phyloP scores from a whole-genome alignment of 2,113 vertebrate species.

The Pelmatolapia mariae region DNA sequence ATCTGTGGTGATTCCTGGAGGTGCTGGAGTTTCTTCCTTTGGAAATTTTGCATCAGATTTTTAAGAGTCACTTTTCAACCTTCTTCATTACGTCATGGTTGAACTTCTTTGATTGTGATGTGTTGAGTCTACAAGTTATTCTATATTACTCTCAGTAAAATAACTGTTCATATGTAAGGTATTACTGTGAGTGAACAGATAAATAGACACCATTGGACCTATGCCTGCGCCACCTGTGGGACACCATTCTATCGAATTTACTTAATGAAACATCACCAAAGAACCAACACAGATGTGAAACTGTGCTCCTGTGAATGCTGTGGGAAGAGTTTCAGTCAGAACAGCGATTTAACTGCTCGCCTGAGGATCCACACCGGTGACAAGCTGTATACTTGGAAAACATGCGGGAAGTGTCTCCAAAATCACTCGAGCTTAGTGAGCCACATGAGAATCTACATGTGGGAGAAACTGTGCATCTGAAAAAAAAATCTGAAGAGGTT shows the following conservation, averaged over 20 bases:
- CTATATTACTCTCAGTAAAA: too few relatives aligned
- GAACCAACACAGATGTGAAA: not conserved
- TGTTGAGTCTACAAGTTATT: too few relatives aligned
- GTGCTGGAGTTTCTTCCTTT: too few relatives aligned
- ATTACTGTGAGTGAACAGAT: too few relatives aligned
- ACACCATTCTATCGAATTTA: not conserved
- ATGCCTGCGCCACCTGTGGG: not conserved
- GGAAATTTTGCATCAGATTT: too few relatives aligned
- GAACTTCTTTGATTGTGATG: too few relatives aligned
- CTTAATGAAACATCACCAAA: not conserved
- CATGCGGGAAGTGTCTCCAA: not conserved
- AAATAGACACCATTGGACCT: not conserved
- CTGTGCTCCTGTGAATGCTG: not conserved
- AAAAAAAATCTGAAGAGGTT: not conserved
- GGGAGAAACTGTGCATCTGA: not conserved
- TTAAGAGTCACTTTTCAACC: too few relatives aligned
- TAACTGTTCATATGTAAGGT: too few relatives aligned
- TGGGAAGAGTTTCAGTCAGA: not conserved
- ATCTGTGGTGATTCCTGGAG: too few relatives aligned
- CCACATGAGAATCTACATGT: rapidly evolving
- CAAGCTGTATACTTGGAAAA: rapidly evolving
- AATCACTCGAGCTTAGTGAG: not conserved
- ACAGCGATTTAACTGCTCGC: rapidly evolving
- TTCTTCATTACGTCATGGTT: too few relatives aligned
- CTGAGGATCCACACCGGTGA: rapidly evolving